Conservation (phyloP, 2,797 vertebrate species). For the Chaunax sp. region DNA sequence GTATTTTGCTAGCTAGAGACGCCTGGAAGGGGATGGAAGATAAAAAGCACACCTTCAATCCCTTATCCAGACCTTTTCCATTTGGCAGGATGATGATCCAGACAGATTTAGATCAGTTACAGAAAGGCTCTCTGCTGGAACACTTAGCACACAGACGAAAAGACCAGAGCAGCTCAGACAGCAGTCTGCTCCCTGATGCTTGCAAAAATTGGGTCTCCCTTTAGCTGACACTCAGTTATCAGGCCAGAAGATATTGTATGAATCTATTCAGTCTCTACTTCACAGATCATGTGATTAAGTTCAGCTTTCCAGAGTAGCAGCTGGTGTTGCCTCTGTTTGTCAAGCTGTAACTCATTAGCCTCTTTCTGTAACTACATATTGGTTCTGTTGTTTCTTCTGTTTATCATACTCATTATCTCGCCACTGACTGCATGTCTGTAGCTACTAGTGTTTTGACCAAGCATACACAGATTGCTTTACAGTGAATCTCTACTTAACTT, state of each 20-base stretch:
- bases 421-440: not conserved
- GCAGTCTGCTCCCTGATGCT: conserved; percentile 18
- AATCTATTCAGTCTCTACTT: not conserved
- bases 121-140: conserved; percentile 56
- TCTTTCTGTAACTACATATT: not conserved
- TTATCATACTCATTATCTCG: not conserved
- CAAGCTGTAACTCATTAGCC: not conserved
- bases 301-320: conserved; percentile 9
- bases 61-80: conserved; percentile 71
- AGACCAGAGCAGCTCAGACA: conserved; percentile 41
- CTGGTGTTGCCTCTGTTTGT: conserved; percentile 2
- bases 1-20: conserved; percentile 13
- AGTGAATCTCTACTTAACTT: too few relatives aligned
- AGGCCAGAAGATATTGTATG: conserved; percentile 16
- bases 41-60: conserved; percentile 47
- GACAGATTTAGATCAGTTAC: conserved; percentile 55
- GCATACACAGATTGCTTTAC: too few relatives aligned
- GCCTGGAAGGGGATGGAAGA: conserved; percentile 30
- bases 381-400: not conserved
- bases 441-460: too few relatives aligned
- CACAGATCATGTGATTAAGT: conserved; percentile 3
- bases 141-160: conserved; percentile 47
- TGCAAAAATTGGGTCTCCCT: conserved; percentile 19
- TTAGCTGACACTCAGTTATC: conserved; percentile 20
- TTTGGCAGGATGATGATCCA: conserved; percentile 56